These are phyloP conservation scores for Sclerodermus sp. DNA, from an alignment of 2,888 invertebrate species.

Conservation along the genomic window DNA sequence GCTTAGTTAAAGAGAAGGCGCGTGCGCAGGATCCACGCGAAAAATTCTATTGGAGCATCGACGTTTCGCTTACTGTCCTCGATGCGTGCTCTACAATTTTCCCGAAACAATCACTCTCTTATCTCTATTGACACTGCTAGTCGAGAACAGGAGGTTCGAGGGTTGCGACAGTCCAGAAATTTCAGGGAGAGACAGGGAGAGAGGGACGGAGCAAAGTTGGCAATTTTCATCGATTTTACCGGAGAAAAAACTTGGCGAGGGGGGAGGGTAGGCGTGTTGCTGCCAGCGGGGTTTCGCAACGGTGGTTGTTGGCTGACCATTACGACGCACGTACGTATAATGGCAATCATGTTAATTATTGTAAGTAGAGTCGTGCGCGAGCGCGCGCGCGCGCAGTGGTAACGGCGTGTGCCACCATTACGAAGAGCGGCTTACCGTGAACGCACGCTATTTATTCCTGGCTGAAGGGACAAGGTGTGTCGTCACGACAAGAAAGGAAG, in stretches of 20 bases:
- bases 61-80: too few species aligned
- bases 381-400: constrained; percentile 32
- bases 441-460: constrained; percentile 52
- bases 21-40: too few species aligned
- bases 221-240: background rate
- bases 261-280: constrained; percentile 14
- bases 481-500: constrained; percentile 17
- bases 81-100: too few species aligned
- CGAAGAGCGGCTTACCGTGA: constrained; percentile 52
- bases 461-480: constrained; percentile 12
- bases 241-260: too few species aligned
- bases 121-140: too few species aligned
- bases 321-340: constrained; percentile 46
- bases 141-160: too few species aligned
- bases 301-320: constrained; percentile 32
- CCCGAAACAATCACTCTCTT: too few species aligned
- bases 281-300: constrained; percentile 23
- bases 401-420: constrained; percentile 55
- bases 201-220: too few species aligned
- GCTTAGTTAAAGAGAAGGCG: too few species aligned
- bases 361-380: constrained; percentile 46
- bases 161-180: too few species aligned
- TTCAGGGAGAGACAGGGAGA: too few species aligned
- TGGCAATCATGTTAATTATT: constrained; percentile 56
- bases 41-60: too few species aligned